These are phyloP conservation scores for Tor tambroides DNA, from an alignment of 2,113 vertebrate genomes.

Conservation along the genomic window DNA sequence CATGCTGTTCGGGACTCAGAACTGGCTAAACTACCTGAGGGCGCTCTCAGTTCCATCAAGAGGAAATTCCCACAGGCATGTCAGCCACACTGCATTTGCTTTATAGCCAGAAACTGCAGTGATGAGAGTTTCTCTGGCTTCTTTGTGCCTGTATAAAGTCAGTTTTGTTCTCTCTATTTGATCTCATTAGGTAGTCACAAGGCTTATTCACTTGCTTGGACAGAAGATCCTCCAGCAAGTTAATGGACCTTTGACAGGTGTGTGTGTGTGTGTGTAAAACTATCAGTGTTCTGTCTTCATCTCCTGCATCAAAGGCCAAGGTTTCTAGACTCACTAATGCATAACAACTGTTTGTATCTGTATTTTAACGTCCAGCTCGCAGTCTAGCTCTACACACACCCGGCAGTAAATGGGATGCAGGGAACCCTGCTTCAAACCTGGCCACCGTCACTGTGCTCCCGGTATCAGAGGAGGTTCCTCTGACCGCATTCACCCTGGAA, in stretches of 20 bases:
- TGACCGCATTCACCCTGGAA: constrained; percentile 90
- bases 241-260: constrained; percentile 81
- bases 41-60: constrained; percentile 92
- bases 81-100: constrained; percentile 8
- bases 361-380: constrained; percentile 73
- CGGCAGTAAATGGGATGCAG: constrained; percentile 87
- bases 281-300: not conserved
- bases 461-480: constrained; percentile 90
- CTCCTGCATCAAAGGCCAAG: not conserved
- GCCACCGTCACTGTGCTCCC: constrained; percentile 90
- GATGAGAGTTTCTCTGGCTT: not conserved
- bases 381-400: constrained; percentile 78
- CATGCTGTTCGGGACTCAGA: constrained; percentile 94
- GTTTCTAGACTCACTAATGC: not conserved
- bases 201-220: constrained; percentile 90
- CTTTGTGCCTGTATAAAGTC: no score
- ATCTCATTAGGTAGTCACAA: constrained; percentile 86
- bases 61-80: constrained; percentile 93
- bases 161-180: not conserved
- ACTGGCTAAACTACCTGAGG: constrained; percentile 91
- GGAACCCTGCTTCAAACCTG: constrained; percentile 87
- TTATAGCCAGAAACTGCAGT: not conserved
- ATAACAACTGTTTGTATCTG: not conserved
- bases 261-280: constrained; percentile 22
- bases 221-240: constrained; percentile 96